Base-by-base conservation (phyloP, 2,888 invertebrate genomes). In the Agrochola circellaris region DNA sequence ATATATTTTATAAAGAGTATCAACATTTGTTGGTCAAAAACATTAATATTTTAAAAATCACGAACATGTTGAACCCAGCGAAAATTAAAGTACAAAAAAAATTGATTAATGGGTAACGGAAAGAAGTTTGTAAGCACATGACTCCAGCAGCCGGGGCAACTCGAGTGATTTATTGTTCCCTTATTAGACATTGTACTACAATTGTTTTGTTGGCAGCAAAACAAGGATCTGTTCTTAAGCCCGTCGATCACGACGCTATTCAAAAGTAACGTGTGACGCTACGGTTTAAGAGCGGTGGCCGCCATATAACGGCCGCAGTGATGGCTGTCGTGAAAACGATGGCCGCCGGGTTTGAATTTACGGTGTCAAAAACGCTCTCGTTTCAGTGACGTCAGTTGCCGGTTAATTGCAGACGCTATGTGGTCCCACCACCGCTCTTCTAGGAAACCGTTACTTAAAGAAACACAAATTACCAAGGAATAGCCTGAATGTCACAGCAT, bases 71-170 rank as follows among this genome's bases (percentile, higher is more conserved):
- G n/a, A 78, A 65, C 30, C 26, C 65, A 58, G 38, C 61, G 6
- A 61, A 73, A 83, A 83, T 82, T 70, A 69, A 73, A 73, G 51
- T 30, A 48, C 34, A 61, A 73, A 83, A 82, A 82, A 82, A 84
- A 84, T 68, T 82, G 81, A 84, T 84, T 82, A 84, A 82, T 84
- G 84, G 80, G 62, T 42, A 61, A 61, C 62, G 68, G 71, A 84
- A 82, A 84, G 73, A 84, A 82, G 84, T 84, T 82, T 75, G 71
- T 72, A 62, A 82, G 79, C 81, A 79, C 84, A 80, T 81, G 82
- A 84, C 82, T 80, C 71, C 51, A 75, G 34, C 82, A 82, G 84
- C 81, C 75, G 82, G 51, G 34, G 71, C 67, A 69, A 58, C 54
- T 62, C 68, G 48, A 72, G 56, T 84, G 81, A 82, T 82, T 82